Evolutionary conservation across 2,797 vertebrate species (phyloP), one percentile per base, ranked within the genome.

Genomic region (Denticeps clupeoides): DNA sequence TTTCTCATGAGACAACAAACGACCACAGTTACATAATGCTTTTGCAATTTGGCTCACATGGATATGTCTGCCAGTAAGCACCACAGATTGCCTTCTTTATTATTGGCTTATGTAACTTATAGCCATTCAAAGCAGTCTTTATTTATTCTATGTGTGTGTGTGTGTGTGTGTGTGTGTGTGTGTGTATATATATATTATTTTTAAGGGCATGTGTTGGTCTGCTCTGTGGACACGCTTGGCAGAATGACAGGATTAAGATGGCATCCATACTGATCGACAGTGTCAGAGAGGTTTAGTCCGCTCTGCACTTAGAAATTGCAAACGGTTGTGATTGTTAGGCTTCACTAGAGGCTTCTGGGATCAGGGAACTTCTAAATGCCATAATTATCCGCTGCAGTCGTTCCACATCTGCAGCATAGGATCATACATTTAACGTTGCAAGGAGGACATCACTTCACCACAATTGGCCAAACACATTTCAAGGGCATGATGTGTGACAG

Each of bases 271-370:
- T 71, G 71, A 72, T 65, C 58, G 58, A 66, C 55, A 57, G 50
- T 55, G 53, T 65, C 42, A 55, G 49, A 63, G 51, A 44, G 52
- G 40, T 53, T 40, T 45, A 61, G 58, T n/a, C n/a, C 26, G 54
- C 61, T 69, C 71, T 56, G 63, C 46, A 46, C 55, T 59, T 63
- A 53, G 60, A 49, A 18, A 23, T 13, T 6, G 45, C 31, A 63
- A 62, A 64, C 70, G 67, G 63, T 61, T 42, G 46, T 60, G 54
- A 73, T 72, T 62, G 65, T 67, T 61, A 59, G 62, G 58, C 62
- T 60, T 49, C 55, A 63, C 62, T 55, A 51, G 55, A 60, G 55
- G 59, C 71, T 51, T 59, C 69, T 69, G 35, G 35, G 35, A 38
- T 19, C 35, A 19, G 35, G 16, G 19, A 35, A 11, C 35, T 35